phyloP scores from a whole-genome alignment of 2,888 invertebrate genomes.

The Tenthredo mesomela region DNA sequence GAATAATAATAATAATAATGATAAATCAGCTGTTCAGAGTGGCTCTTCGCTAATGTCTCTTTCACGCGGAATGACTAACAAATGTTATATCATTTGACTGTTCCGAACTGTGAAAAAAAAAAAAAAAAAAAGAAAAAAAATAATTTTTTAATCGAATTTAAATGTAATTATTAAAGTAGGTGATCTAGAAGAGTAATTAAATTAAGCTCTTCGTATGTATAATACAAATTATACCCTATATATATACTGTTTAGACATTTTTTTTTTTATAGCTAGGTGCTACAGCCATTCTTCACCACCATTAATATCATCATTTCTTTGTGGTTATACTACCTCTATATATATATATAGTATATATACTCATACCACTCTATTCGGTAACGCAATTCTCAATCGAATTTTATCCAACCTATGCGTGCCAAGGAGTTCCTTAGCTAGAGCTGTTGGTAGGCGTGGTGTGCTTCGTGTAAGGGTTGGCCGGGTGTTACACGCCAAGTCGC shows the following conservation, averaged over 20 bases:
- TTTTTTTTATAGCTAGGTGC: background rate
- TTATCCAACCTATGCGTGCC: constrained; percentile 41
- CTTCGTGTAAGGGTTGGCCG: constrained; percentile 58
- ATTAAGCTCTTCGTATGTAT: background rate
- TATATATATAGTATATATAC: no score
- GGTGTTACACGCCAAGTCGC: constrained; percentile 74
- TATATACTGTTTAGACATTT: background rate
- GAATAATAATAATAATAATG: background rate
- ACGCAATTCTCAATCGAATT: constrained; percentile 48
- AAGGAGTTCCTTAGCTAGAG: constrained; percentile 43
- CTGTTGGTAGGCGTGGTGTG: constrained; percentile 51
- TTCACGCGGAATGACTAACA: background rate
- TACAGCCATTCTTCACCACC: constrained; percentile 22
- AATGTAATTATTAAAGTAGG: background rate
- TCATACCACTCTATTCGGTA: constrained; percentile 14
- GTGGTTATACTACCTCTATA: background rate
- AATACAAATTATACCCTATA: background rate
- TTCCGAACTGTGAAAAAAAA: background rate
- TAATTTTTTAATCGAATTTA: background rate
- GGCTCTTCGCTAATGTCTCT: background rate
- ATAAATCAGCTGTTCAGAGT: constrained; percentile 2
- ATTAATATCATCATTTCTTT: constrained; percentile 42
- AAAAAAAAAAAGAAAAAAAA: background rate
- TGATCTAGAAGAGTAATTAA: background rate
- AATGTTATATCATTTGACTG: background rate